Evolutionary conservation across 2,113 vertebrate genomes (phyloP).

Genomic region (Merops nubicus): DNA sequence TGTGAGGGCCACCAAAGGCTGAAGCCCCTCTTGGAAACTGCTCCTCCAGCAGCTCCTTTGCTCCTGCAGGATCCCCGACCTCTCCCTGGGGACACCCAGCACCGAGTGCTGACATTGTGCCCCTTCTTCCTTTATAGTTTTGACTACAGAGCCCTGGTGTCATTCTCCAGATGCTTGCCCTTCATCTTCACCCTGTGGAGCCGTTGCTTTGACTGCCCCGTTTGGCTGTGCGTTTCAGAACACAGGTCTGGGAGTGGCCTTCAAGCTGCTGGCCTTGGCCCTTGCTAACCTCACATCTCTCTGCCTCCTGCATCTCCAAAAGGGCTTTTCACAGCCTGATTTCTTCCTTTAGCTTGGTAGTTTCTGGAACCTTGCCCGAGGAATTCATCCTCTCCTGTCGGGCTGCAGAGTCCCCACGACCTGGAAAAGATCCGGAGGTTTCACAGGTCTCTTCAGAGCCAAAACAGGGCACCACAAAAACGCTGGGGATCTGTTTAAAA

Average conservation of each 20-base stretch:
- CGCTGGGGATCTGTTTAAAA: constrained; percentile 1
- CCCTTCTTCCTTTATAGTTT: not conserved
- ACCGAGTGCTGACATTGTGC: not conserved
- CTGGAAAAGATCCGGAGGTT: constrained; percentile 23
- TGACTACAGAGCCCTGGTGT: not conserved
- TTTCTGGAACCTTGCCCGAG: constrained; percentile 9
- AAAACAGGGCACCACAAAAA: constrained; percentile 45
- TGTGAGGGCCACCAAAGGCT: not conserved
- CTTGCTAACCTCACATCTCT: not conserved
- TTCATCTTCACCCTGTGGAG: not conserved
- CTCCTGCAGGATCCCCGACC: not conserved
- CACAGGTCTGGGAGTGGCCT: not conserved
- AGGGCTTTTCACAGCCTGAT: not conserved
- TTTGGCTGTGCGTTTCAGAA: not conserved
- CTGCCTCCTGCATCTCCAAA: not conserved
- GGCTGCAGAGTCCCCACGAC: not conserved
- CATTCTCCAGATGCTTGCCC: not conserved
- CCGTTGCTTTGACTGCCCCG: not conserved
- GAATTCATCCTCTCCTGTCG: constrained; percentile 2
- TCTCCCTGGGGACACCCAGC: not conserved
- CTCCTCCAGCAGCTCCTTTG: not conserved
- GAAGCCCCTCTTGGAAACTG: not conserved
- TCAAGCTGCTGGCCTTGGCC: not conserved
- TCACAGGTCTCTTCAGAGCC: constrained; percentile 7
- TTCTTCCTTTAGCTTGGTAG: not conserved